Evolutionary conservation across 1,140 invertebrate genomes (phyloP).

Genomic region (Drosophila nikananu): DNA sequence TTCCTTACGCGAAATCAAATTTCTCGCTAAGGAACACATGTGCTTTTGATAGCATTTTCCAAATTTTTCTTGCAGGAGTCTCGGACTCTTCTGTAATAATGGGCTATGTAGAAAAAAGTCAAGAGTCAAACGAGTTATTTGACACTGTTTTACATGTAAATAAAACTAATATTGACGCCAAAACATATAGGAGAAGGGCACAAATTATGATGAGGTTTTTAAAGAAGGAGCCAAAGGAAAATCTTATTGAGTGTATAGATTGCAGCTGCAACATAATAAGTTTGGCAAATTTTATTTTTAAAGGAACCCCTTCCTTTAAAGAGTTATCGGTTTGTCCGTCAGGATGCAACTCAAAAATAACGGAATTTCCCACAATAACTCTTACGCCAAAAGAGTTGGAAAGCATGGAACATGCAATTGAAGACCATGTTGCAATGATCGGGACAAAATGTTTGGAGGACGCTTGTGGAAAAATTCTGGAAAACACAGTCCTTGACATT

Average conservation of each 20-base stretch:
- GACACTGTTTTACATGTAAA: background rate
- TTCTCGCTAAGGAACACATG: background rate
- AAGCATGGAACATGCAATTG: background rate
- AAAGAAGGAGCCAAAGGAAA: background rate
- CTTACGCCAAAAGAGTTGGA: background rate
- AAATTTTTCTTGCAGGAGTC: background rate
- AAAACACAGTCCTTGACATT: too few species aligned
- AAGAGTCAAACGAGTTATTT: background rate
- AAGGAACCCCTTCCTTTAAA: background rate
- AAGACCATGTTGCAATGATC: background rate
- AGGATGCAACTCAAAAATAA: background rate
- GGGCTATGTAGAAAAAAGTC: too few species aligned
- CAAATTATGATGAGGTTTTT: background rate
- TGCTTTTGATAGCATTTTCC: background rate
- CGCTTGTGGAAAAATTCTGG: too few species aligned
- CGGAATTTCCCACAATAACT: background rate
- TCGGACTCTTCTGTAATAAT: too few species aligned
- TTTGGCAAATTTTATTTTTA: background rate
- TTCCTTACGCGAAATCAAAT: too few species aligned
- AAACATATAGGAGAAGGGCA: background rate
- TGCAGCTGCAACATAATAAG: background rate
- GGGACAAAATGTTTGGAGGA: background rate
- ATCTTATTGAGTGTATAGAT: background rate
- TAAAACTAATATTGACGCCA: background rate
- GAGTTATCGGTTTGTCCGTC: background rate